Evolutionary conservation across 2,888 invertebrate species (phyloP), one percentile per base, ranked within the genome.

Genomic region (Antheraea assamensis): DNA sequence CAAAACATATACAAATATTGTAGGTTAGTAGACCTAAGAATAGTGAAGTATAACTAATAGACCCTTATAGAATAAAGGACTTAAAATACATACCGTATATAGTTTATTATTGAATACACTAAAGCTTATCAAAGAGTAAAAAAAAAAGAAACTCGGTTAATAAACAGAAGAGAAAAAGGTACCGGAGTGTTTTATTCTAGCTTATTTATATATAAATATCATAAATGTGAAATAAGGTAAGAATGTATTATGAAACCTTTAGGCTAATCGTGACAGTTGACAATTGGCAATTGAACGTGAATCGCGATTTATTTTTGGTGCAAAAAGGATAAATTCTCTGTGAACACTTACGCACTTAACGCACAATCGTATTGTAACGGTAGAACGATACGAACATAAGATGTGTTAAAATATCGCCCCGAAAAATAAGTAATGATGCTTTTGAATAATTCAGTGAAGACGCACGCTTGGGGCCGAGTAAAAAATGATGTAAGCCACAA

Each of bases 401-500:
- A 15, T n/a, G n/a, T 10, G 15, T 31, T 31, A 30, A 66, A 31
- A 31, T 30, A 68, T 74, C 70, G 71, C 55, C 73, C 71, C 31
- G 73, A 70, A 42, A 47, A 71, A 73, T 71, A 72, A 71, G 74
- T 71, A 66, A 74, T 73, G 75, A 75, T 72, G 70, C 61, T 70
- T 77, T 85, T 84, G 83, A 83, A 86, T 82, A 86, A 89, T 86
- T n/a, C 84, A 84, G 84, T 82, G 81, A 85, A 84, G 85, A 85
- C 86, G 86, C 85, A 81, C 85, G 85, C 86, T 80, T 85, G 86
- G n/a, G n/a, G 83, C 81, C 76, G 78, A 83, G 85, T 90, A 90
- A 92, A 92, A 92, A 92, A 90, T 90, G 88, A 89, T 87, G 85
- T 88, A 88, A 87, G 85, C 87, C 88, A 86, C 88, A 86, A 21